Conservation (phyloP, 2,113 vertebrate genomes). For the Malurus cyaneus region DNA sequence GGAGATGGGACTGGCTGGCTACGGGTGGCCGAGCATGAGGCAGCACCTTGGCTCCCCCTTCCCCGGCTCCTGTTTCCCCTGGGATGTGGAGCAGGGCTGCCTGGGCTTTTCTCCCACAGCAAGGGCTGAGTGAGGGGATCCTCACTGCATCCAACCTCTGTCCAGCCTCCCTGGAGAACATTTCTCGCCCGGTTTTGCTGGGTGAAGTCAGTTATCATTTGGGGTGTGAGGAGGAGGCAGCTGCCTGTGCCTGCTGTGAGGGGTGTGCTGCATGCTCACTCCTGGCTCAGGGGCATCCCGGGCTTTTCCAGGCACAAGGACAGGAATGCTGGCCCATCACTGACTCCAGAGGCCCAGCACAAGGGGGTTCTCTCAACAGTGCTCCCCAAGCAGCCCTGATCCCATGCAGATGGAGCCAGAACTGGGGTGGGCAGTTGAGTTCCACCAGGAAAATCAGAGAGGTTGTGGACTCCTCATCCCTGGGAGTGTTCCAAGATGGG, state of each 20-base stretch:
- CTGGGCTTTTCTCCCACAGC: background rate
- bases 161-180: background rate
- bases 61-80: background rate
- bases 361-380: rapidly evolving
- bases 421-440: background rate
- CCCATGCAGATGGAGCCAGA: rapidly evolving
- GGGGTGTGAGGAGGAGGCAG: background rate
- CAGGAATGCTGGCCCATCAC: rapidly evolving
- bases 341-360: background rate
- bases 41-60: background rate
- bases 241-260: background rate
- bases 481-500: rapidly evolving
- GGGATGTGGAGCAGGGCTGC: background rate
- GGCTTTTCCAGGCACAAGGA: background rate
- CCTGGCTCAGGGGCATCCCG: rapidly evolving
- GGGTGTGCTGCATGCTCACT: rapidly evolving
- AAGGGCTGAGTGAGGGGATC: background rate
- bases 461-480: background rate
- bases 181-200: background rate
- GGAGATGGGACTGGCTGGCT: background rate
- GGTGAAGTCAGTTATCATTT: rapidly evolving
- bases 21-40: background rate
- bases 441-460: background rate
- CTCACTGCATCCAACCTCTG: rapidly evolving
- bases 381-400: rapidly evolving